These are phyloP conservation scores for Phorcus lineatus DNA, from an alignment of 2,888 invertebrate genomes.

Conservation along the genomic window DNA sequence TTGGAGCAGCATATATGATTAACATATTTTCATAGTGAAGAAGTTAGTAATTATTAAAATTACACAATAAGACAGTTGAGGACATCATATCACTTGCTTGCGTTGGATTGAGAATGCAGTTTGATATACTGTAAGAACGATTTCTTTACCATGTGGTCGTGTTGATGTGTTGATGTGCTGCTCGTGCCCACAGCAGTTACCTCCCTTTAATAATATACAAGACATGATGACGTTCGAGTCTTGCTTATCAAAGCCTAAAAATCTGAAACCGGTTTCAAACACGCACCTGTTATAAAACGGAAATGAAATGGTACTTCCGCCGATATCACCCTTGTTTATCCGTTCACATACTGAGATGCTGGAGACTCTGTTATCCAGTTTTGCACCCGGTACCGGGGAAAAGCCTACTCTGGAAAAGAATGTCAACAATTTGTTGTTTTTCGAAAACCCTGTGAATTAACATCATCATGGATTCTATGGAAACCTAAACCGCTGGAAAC, in stretches of 20 bases:
- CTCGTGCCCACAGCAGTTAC: neutral
- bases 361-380: neutral
- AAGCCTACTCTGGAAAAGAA: neutral
- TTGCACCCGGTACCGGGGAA: neutral
- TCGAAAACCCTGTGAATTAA: neutral
- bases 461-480: neutral
- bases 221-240: neutral
- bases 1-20: no score
- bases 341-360: neutral
- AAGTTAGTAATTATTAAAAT: no score
- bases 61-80: no score
- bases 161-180: neutral
- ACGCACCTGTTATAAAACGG: neutral
- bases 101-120: no score
- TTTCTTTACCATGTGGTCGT: neutral
- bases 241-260: neutral
- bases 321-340: neutral
- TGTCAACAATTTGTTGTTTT: constrained; percentile 9
- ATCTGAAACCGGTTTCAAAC: neutral
- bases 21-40: no score
- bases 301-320: neutral
- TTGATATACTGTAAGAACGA: no score
- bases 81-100: no score
- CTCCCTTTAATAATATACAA: neutral
- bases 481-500: neutral